Conservation (phyloP, 2,888 invertebrate species). For the Napeogenes sylphis region DNA sequence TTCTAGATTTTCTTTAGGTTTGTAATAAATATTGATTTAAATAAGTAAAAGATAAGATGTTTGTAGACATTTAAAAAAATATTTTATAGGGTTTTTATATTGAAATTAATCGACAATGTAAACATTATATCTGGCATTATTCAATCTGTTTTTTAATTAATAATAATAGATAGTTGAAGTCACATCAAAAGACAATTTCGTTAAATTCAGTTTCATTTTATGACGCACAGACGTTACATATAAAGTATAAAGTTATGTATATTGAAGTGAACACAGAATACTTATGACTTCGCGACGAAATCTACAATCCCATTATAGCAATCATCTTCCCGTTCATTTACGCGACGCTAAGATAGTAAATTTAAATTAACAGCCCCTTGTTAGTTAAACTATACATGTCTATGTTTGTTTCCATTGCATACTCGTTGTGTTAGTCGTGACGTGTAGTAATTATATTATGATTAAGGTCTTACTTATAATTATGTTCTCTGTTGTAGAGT, state of each 20-base stretch:
- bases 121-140: no score
- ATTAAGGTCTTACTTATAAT: no score
- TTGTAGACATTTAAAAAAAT: no score
- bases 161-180: background rate
- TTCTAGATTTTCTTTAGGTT: background rate
- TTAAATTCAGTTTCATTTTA: conserved; percentile 4
- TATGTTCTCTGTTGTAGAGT: no score
- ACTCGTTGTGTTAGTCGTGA: no score
- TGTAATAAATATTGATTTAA: no score
- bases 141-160: no score
- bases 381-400: conserved; percentile 68
- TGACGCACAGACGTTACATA: background rate
- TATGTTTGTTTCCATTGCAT: conserved; percentile 20
- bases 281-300: conserved; percentile 40
- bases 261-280: conserved; percentile 23
- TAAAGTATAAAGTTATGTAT: background rate
- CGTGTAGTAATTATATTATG: no score
- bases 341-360: conserved; percentile 72
- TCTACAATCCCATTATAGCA: conserved; percentile 72
- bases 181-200: background rate
- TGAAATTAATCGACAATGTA: no score
- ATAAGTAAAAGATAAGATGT: no score
- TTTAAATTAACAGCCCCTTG: conserved; percentile 77
- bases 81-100: no score
- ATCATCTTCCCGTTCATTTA: conserved; percentile 75